Evolutionary conservation across 2,888 invertebrate genomes (phyloP), one percentile per base, ranked within the genome.

Genomic region (Dione vanillae): DNA sequence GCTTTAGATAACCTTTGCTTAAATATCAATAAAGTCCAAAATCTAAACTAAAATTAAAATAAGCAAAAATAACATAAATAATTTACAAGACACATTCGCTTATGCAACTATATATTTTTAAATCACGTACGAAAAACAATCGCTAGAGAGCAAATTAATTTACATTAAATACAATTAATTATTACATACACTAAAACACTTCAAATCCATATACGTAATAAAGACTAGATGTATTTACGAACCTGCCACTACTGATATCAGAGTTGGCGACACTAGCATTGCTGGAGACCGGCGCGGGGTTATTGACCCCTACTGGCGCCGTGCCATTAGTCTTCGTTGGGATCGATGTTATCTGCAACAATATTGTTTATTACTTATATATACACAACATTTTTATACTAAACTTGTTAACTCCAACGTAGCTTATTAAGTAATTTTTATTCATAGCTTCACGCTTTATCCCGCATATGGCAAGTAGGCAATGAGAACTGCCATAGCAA

Each of bases 231-330:
- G 35, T 43, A 16, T 27, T 19, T 51, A 83, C 85, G 71, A 72
- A 94, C 93, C 93, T 89, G 76, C 93, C 93, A 73, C 93, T 93
- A 77, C 93, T 93, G 65, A 89, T 87, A 62, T 93, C 93, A 0
- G 93, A 93, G 82, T 88, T 90, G 77, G 86, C 90, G 56, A 86
- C 90, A 76, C 93, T 93, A 65, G 76, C 84, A 73, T 84, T 86
- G 79, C 91, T 86, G 1, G 89, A 88, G 0, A 86, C 79, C 0
- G 87, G 91, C 7, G 85, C 86, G 0, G 91, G 85, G 62, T 83
- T 86, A 76, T 69, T 86, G 64, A 82, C 82, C 27, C 84, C 81
- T 0, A 77, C 79, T 8, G 82, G 76, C 1, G 80, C 79, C 67
- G 75, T 82, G 56, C 85, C 85, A 69, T 84, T 88, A 0, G 88